Base-by-base conservation (phyloP, 2,888 invertebrate species). In the Electrophaes corylata region DNA sequence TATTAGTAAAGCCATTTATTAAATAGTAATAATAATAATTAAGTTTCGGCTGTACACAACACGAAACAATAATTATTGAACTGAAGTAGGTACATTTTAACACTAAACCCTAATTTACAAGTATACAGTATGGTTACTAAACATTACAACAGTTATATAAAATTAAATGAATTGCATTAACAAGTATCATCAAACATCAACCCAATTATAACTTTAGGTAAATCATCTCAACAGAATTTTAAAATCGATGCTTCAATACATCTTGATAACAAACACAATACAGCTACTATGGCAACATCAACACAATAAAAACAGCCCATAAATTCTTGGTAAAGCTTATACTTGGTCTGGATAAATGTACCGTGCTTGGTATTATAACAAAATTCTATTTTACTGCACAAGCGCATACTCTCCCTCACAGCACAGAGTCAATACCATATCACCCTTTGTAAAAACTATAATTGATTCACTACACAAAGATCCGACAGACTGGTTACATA, bases 1-100 rank as follows among this genome's bases (percentile, higher is more conserved):
- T 71, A 74, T 81, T 81, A 81, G 80, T 84, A 85, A 87, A 86
- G 86, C 87, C 81, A 82, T 89, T 86, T 90, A 88, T 82, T 87
- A 77, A 81, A 84, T 84, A 80, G 76, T 76, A 73, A 73, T 80
- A 78, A 73, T 80, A 78, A 82, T 81, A 81, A 83, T 39, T 51
- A 81, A 81, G 76, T 80, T 78, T 82, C 76, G 75, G 81, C 82
- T 84, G 82, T 86, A 84, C 83, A 88, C 78, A 83, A 88, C 84
- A 84, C 65, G 74, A 79, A 73, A 71, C 65, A 66, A 76, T 79
- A 80, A n/a, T 69, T 48, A 58, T 69, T 29, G 58, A 70, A 56
- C 46, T 61, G 46, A 57, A 65, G 19, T 29, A 29, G 26, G 26
- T 62, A 63, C 58, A 66, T 60, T 60, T 65, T 71, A 66, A 72